phyloP scores from a whole-genome alignment of 2,888 invertebrate species.

The Lepidocyrtinus sp. region DNA sequence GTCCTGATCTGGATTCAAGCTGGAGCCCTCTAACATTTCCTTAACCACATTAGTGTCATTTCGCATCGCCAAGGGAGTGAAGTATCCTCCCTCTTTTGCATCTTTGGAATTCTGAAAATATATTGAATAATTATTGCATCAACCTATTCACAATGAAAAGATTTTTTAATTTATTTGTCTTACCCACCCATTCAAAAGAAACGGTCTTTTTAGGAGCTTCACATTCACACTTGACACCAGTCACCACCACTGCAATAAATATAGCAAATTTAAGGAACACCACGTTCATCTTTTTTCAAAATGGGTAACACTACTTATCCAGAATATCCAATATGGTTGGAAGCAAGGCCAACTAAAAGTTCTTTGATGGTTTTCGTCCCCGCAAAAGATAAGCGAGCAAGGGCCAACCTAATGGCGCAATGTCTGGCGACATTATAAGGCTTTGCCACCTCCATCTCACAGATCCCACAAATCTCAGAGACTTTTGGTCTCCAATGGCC shows the following conservation, averaged over 20 bases:
- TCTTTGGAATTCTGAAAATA: constrained; percentile 38
- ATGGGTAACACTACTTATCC: no score
- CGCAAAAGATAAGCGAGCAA: background rate
- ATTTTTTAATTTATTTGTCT: constrained; percentile 7
- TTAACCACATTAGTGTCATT: constrained; percentile 56
- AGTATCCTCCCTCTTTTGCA: constrained; percentile 49
- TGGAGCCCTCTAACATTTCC: constrained; percentile 54
- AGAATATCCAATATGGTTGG: no score
- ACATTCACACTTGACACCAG: constrained; percentile 46
- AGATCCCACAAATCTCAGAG: background rate
- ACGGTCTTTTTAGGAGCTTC: constrained; percentile 54
- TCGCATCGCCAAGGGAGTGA: constrained; percentile 53
- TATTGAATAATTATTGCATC: no score
- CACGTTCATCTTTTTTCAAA: background rate
- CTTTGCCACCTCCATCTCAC: no score
- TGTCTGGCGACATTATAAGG: constrained; percentile 32
- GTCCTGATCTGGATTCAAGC: constrained; percentile 60
- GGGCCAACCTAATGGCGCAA: background rate
- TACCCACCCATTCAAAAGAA: constrained; percentile 60
- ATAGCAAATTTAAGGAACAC: background rate
- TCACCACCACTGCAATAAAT: background rate
- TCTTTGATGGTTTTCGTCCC: background rate
- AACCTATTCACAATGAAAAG: no score
- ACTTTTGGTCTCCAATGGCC: no score
- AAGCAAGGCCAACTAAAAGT: no score